These are phyloP conservation scores for Coreoperca whiteheadi DNA, from an alignment of 2,113 vertebrate genomes.

Conservation along the genomic window DNA sequence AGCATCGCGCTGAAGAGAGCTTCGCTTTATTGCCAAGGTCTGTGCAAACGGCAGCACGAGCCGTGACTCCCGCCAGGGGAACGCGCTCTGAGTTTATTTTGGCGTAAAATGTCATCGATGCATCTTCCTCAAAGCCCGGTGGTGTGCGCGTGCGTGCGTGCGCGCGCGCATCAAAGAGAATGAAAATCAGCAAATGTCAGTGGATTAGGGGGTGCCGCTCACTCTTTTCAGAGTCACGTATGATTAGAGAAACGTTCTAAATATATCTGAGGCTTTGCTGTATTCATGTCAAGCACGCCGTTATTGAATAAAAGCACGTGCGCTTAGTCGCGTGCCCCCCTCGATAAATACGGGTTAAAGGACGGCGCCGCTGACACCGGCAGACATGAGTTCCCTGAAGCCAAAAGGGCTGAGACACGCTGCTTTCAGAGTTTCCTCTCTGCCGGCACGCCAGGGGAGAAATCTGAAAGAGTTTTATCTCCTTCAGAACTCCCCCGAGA, in stretches of 20 bases:
- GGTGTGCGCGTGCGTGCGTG: background rate
- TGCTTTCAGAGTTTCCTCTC: constrained; percentile 21
- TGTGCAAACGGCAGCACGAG: no score
- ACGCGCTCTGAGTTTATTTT: no score
- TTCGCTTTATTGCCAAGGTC: no score
- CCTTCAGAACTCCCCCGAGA: constrained; percentile 12
- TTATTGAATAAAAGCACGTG: constrained; percentile 10
- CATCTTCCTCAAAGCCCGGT: background rate
- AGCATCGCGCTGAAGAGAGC: no score
- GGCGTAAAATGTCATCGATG: no score
- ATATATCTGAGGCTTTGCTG: background rate
- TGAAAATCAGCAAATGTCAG: constrained; percentile 1
- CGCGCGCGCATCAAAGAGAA: background rate
- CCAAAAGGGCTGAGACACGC: constrained; percentile 23
- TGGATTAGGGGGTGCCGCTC: background rate
- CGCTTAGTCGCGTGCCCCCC: background rate
- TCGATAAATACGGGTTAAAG: constrained; percentile 24
- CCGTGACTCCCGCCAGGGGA: no score
- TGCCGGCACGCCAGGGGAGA: background rate
- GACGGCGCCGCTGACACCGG: constrained; percentile 25
- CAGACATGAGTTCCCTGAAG: constrained; percentile 26
- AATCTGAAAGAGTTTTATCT: constrained; percentile 19
- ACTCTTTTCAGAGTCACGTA: background rate
- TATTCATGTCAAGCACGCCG: background rate
- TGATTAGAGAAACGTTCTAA: background rate